Conservation (phyloP, 2,888 invertebrate genomes). For the Conchocele bisecta region DNA sequence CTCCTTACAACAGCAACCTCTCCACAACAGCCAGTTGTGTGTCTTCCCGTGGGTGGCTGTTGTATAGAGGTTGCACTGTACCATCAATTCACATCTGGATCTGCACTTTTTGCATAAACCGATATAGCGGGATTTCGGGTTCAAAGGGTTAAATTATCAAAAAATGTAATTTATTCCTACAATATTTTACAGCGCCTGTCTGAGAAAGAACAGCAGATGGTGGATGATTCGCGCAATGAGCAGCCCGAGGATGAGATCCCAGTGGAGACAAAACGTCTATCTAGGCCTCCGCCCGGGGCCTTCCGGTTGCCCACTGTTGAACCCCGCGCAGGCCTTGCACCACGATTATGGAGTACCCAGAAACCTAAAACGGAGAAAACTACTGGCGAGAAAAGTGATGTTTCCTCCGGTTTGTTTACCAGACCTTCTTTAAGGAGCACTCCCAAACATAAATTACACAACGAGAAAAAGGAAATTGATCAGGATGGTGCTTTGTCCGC, state of each 20-base stretch:
- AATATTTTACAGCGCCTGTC: not conserved
- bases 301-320: slow-evolving; percentile 41
- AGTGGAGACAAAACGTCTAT: slow-evolving; percentile 27
- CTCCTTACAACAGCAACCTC: no score
- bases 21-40: no score
- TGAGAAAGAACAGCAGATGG: not conserved
- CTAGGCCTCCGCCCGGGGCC: slow-evolving; percentile 55
- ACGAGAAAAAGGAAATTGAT: no score
- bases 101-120: no score
- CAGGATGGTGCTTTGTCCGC: no score
- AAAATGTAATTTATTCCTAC: not conserved
- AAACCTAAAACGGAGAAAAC: slow-evolving; percentile 18
- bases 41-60: no score
- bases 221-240: not conserved
- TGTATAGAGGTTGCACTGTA: no score
- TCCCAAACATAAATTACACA: slow-evolving; percentile 32
- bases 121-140: no score
- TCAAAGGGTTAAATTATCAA: no score
- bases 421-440: slow-evolving; percentile 47
- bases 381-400: slow-evolving; percentile 24
- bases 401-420: slow-evolving; percentile 30
- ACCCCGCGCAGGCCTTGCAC: slow-evolving; percentile 6
- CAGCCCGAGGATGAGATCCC: not conserved
- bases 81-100: no score
- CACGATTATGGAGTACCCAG: slow-evolving; percentile 32